Evolutionary conservation across 2,888 invertebrate genomes (phyloP).

Genomic region (Scaptomyza flava): DNA sequence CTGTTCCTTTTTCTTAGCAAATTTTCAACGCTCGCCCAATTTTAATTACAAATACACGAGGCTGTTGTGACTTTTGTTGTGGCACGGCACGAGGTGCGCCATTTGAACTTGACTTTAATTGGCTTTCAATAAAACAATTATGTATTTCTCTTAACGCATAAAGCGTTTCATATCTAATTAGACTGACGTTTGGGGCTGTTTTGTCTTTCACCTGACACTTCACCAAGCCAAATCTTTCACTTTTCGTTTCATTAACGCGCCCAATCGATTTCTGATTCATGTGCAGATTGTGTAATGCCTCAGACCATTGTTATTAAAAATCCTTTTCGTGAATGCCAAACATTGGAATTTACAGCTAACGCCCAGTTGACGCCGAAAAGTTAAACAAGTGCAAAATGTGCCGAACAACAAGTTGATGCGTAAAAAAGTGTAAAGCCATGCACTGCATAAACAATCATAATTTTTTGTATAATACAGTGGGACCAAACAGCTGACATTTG

Average conservation of each 20-base stretch:
- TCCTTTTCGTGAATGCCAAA: constrained; percentile 52
- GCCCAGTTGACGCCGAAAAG: constrained; percentile 25
- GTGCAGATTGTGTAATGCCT: constrained; percentile 52
- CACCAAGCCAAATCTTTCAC: constrained; percentile 60
- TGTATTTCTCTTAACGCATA: constrained; percentile 29
- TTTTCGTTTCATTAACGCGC: constrained; percentile 70
- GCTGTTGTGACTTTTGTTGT: constrained; percentile 41
- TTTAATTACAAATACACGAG: constrained; percentile 64
- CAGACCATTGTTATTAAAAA: constrained; percentile 37
- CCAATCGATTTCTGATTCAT: constrained; percentile 54
- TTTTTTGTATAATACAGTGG: constrained; percentile 36
- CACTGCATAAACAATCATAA: constrained; percentile 48
- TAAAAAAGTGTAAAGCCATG: constrained; percentile 30
- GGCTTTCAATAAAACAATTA: constrained; percentile 73
- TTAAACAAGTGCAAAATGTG: constrained; percentile 67
- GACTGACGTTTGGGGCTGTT: constrained; percentile 33
- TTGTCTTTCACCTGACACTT: constrained; percentile 53
- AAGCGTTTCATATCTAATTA: constrained; percentile 54
- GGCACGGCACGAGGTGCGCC: constrained; percentile 61
- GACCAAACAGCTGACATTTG: constrained; percentile 16
- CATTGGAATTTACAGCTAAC: constrained; percentile 2
- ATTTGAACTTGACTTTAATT: constrained; percentile 78
- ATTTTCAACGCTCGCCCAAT: constrained; percentile 72
- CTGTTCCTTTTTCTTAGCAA: constrained; percentile 18
- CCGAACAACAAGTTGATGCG: constrained; percentile 22